These are phyloP conservation scores for Thamnophis elegans DNA, from an alignment of 2,797 vertebrate species.

Conservation along the genomic window DNA sequence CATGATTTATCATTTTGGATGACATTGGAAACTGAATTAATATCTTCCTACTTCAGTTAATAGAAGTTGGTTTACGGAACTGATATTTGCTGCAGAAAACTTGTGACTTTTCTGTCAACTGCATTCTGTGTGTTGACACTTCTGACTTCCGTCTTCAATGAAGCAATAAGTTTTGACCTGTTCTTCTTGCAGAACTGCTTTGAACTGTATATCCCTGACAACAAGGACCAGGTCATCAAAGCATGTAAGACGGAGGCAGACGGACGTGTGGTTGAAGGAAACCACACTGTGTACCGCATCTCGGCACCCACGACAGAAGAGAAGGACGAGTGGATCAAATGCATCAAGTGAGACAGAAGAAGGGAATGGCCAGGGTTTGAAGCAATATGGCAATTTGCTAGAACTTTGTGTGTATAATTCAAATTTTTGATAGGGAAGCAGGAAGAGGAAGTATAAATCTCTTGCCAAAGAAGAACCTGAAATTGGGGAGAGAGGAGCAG, in stretches of 20 bases:
- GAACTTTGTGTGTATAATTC: background rate
- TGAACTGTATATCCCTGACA: conserved; percentile 95
- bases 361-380: background rate
- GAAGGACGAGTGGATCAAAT: conserved; percentile 97
- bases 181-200: conserved; percentile 86
- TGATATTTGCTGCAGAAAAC: background rate
- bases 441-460: too few relatives aligned
- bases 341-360: conserved; percentile 82
- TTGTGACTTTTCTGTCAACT: background rate
- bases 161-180: background rate
- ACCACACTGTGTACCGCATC: conserved; percentile 96
- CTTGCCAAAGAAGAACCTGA: background rate
- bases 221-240: conserved; percentile 97
- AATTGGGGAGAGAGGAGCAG: background rate
- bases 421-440: background rate
- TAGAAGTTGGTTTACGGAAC: background rate
- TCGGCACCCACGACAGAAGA: conserved; percentile 90
- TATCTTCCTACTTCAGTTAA: background rate
- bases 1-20: background rate
- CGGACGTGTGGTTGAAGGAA: conserved; percentile 96
- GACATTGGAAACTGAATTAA: background rate
- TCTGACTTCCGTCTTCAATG: background rate
- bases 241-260: conserved; percentile 97
- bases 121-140: background rate
- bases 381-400: background rate